Base-by-base conservation (phyloP, 2,113 vertebrate genomes). In the Halichoeres trimaculatus region DNA sequence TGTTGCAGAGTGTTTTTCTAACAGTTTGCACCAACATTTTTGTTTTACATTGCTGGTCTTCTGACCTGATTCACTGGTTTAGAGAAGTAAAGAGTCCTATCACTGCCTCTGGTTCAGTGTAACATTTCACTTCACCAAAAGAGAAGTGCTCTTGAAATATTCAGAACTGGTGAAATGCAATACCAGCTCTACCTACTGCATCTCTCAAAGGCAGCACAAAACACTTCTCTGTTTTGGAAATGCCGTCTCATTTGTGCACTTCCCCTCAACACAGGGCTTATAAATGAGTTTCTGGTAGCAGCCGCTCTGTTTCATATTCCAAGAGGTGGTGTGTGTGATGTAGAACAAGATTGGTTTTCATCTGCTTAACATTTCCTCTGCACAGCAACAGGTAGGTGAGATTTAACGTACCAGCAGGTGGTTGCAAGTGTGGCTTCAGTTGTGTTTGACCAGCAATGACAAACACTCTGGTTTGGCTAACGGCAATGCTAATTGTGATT, bases 61-160 rank as follows among this genome's bases (percentile, higher is more conserved):
- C 58, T 10, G 52, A 22, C 22, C 17, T 35, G 52, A 52, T 26
- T 9, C n/a, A 8, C 69, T 62, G 35, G 64, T 84, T 65, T 54
- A 24, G 40, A 9, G 35, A 81, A 75, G 52, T 47, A 41, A 19
- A 23, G 22, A 52, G 64, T 58, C 9, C 47, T 62, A 34, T 73
- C 5, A 24, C 43, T 57, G 36, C 43, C 34, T 11, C 6, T 35
- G 65, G 51, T 61, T n/a, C 19, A 54, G 76, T 73, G 17, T 76
- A 65, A 53, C 63, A 53, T 79, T 81, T 88, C 85, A 68, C 52
- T 67, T 17, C 67, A 67, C 58, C 51, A 63, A 55, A 34, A 55
- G 83, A 90, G 84, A 90, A 86, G 85, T 64, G 72, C 83, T 88
- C 70, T 77, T 91, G 41, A 90, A 93, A 90, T 90, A 91, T 90